Conservation (phyloP, 2,888 invertebrate genomes). For the Harpalus rufipes region DNA sequence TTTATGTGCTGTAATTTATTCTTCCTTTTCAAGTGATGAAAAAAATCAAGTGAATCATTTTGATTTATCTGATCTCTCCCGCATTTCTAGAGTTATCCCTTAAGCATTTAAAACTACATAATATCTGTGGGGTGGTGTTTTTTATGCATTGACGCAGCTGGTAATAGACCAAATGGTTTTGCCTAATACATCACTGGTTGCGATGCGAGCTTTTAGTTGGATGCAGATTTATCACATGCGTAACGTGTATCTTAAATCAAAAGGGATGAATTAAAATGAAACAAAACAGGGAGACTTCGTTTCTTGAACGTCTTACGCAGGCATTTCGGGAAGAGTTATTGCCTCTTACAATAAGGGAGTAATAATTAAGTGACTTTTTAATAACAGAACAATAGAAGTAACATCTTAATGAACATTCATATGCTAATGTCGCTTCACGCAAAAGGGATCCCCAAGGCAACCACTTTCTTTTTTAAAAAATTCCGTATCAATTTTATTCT, state of each 20-base stretch:
- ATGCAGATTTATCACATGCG: constrained; percentile 34
- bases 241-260: constrained; percentile 28
- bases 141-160: constrained; percentile 12
- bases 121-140: constrained; percentile 17
- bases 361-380: no score
- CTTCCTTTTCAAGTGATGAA: constrained; percentile 14
- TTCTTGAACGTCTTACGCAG: constrained; percentile 22
- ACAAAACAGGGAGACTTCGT: constrained; percentile 16
- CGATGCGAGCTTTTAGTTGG: constrained; percentile 15
- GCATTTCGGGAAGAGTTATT: not conserved
- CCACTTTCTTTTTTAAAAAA: no score
- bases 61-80: constrained; percentile 38
- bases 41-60: constrained; percentile 37
- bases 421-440: no score
- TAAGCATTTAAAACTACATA: constrained; percentile 44
- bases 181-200: constrained; percentile 33
- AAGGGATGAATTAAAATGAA: constrained; percentile 51
- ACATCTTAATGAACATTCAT: no score
- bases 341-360: no score
- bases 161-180: constrained; percentile 45
- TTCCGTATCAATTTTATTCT: no score
- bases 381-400: no score
- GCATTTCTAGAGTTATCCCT: constrained; percentile 26
- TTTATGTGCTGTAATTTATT: not conserved
- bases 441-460: no score